Conservation (phyloP, 2,888 invertebrate species). For the Tachina lurida region DNA sequence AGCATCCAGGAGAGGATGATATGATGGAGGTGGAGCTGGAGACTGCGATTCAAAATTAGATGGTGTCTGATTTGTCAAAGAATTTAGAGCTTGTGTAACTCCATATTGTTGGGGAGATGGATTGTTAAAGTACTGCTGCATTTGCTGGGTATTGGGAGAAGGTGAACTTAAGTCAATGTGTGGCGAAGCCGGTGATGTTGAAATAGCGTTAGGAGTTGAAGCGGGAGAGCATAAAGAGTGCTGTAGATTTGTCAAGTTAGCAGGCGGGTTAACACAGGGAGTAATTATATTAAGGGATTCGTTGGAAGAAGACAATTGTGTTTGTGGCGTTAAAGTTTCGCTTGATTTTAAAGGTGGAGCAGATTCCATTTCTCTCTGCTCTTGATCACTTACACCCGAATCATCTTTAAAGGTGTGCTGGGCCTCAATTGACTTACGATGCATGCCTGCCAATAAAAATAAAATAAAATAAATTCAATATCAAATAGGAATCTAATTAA, state of each 20-base stretch:
- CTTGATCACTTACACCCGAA: conserved; percentile 88
- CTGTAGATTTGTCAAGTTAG: conserved; percentile 62
- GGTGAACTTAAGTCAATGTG: conserved; percentile 80
- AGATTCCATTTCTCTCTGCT: conserved; percentile 82
- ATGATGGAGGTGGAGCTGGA: conserved; percentile 74
- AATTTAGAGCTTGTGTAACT: conserved; percentile 42
- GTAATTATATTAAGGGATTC: conserved; percentile 83
- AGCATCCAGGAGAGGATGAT: conserved; percentile 79
- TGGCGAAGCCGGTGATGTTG: conserved; percentile 78
- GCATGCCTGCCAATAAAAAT: conserved; percentile 93
- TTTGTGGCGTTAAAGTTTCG: conserved; percentile 83
- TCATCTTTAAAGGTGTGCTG: conserved; percentile 96
- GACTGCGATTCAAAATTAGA: conserved; percentile 34
- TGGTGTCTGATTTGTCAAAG: conserved; percentile 65
- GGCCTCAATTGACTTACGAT: conserved; percentile 98
- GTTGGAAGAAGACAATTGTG: conserved; percentile 78
- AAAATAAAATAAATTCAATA: conserved; percentile 18
- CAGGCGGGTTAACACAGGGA: conserved; percentile 77
- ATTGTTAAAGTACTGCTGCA: conserved; percentile 66
- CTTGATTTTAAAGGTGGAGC: conserved; percentile 84
- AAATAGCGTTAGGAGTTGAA: conserved; percentile 77
- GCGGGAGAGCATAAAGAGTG: conserved; percentile 75
- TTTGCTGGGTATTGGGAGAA: conserved; percentile 76
- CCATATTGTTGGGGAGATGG: conserved; percentile 47
- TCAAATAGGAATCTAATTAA: background rate